phyloP scores from a whole-genome alignment of 2,888 invertebrate species.

The Drosophila ezoana region DNA sequence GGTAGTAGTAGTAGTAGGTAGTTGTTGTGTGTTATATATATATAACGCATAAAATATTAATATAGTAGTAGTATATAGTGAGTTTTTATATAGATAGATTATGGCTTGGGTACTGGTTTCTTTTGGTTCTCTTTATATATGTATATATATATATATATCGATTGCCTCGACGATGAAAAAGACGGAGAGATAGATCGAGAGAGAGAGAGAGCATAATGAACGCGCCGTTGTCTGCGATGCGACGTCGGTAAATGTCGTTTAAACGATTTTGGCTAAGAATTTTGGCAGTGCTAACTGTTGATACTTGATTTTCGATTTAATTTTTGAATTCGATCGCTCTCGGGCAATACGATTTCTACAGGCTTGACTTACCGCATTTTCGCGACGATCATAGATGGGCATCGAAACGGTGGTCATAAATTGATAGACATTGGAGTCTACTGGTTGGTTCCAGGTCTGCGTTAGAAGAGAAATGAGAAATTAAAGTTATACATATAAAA shows the following conservation, averaged over 20 bases:
- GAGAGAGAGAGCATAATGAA: slow-evolving; percentile 43
- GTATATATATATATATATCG: slow-evolving; percentile 31
- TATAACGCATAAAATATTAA: slow-evolving; percentile 84
- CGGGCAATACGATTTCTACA: slow-evolving; percentile 5
- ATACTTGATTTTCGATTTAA: slow-evolving; percentile 29
- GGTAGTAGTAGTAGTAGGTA: slow-evolving; percentile 65
- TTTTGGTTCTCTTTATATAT: slow-evolving; percentile 21
- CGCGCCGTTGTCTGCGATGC: slow-evolving; percentile 43
- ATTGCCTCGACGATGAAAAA: slow-evolving; percentile 39
- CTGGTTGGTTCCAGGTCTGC: slow-evolving; percentile 84
- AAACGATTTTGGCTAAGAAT: slow-evolving; percentile 55
- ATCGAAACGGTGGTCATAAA: slow-evolving; percentile 97
- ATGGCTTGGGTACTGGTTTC: slow-evolving; percentile 35
- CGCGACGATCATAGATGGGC: slow-evolving; percentile 95
- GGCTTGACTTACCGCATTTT: slow-evolving; percentile 90
- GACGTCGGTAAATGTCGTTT: slow-evolving; percentile 43
- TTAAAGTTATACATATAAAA: background rate
- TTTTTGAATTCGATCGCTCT: slow-evolving; percentile 9
- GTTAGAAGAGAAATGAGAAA: background rate
- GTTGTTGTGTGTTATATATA: slow-evolving; percentile 77
- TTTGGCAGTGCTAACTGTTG: slow-evolving; percentile 67
- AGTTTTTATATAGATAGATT: slow-evolving; percentile 58
- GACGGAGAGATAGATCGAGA: slow-evolving; percentile 2
- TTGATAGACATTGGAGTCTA: slow-evolving; percentile 88
- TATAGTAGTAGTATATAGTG: slow-evolving; percentile 73